A percentile compares a stretch with the other conserved stretches of the same genome.
These are phyloP conservation scores for Glyptemys insculpta DNA, from an alignment of 2,797 vertebrate species.

Conservation along the genomic window DNA sequence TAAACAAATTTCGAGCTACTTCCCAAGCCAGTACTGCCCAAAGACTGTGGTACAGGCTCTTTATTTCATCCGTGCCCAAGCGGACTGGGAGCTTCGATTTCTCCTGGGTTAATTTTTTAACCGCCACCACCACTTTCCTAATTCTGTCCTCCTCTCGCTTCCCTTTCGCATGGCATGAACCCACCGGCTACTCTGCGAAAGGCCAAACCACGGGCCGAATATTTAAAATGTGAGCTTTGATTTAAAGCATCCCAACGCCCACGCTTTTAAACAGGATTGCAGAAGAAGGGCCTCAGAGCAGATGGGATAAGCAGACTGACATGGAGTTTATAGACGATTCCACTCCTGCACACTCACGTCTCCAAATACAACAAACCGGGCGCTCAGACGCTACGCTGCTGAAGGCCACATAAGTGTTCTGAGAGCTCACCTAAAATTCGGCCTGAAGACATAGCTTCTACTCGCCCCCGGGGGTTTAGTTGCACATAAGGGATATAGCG, in stretches of 20 bases:
- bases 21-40: not conserved
- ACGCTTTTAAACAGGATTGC: not conserved
- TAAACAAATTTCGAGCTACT: not conserved
- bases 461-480: not conserved
- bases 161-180: no score
- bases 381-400: no score
- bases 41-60: not conserved
- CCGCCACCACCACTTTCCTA: no score
- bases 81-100: not conserved
- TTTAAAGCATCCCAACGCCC: no score
- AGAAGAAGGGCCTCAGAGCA: not conserved
- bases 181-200: no score
- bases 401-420: not conserved
- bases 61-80: not conserved
- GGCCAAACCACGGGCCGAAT: no score
- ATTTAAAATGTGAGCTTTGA: no score
- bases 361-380: no score
- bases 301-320: not conserved
- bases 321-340: not conserved
- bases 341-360: not conserved
- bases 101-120: no score
- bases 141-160: no score
- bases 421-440: not conserved
- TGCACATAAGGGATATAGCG: not conserved
- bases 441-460: not conserved